Evolutionary conservation across 2,113 vertebrate species (phyloP).

Genomic region (Trematocara nigrifrons): DNA sequence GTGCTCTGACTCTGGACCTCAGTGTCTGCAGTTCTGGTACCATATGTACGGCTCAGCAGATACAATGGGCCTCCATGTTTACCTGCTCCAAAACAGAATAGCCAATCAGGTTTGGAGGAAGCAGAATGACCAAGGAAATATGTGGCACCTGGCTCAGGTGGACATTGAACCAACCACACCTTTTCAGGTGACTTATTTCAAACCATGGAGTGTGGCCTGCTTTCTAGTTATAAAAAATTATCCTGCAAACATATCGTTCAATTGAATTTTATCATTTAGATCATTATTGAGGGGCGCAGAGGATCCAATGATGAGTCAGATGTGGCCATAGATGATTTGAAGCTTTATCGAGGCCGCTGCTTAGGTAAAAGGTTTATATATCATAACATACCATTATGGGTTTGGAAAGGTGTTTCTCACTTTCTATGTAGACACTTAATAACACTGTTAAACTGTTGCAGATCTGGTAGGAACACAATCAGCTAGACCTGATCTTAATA

Average conservation of each 20-base stretch:
- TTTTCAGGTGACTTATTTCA: slow-evolving; percentile 44
- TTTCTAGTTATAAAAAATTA: fast-evolving
- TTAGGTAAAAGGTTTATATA: slow-evolving; percentile 20
- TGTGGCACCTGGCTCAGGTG: slow-evolving; percentile 67
- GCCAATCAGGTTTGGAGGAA: slow-evolving; percentile 17
- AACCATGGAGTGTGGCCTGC: neutral
- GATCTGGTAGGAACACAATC: neutral
- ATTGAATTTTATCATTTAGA: slow-evolving; percentile 17
- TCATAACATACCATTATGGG: neutral
- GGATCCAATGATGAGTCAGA: slow-evolving; percentile 63
- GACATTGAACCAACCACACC: slow-evolving; percentile 43
- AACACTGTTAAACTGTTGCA: neutral
- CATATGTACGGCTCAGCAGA: slow-evolving; percentile 75
- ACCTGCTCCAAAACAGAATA: slow-evolving; percentile 45
- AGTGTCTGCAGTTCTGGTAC: slow-evolving; percentile 84
- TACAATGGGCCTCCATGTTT: slow-evolving; percentile 71
- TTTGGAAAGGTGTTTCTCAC: fast-evolving
- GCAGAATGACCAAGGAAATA: slow-evolving; percentile 64
- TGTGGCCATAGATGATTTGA: slow-evolving; percentile 66
- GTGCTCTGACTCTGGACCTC: slow-evolving; percentile 59
- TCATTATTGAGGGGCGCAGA: slow-evolving; percentile 73
- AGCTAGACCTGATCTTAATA: neutral
- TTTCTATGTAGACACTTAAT: neutral
- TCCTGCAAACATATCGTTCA: neutral
- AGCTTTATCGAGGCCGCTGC: neutral